These are phyloP conservation scores for Calameuta idolon DNA, from an alignment of 2,888 invertebrate species.

Conservation along the genomic window DNA sequence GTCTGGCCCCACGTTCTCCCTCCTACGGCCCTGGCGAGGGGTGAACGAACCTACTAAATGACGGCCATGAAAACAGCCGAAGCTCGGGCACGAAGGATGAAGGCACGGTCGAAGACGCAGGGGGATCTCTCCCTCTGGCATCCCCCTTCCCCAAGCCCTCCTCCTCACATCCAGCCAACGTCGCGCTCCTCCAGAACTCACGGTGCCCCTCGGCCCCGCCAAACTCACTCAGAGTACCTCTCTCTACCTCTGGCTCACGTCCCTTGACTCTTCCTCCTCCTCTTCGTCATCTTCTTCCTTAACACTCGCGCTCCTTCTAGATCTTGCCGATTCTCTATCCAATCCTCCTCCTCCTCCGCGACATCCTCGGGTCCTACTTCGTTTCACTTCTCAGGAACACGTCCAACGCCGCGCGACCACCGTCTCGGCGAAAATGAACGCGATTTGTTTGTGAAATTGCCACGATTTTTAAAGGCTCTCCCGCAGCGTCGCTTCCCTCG, in stretches of 20 bases:
- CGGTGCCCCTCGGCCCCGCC: background rate
- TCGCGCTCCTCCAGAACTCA: background rate
- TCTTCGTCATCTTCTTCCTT: constrained; percentile 30
- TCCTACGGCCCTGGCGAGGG: constrained; percentile 57
- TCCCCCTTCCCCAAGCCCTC: constrained; percentile 22
- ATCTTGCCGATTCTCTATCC: constrained; percentile 4
- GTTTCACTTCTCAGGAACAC: background rate
- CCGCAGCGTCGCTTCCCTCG: background rate
- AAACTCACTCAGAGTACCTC: background rate
- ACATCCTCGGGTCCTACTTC: background rate
- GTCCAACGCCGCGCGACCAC: background rate
- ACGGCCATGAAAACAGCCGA: constrained; percentile 68
- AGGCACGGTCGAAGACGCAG: constrained; percentile 54
- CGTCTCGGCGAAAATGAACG: constrained; percentile 9
- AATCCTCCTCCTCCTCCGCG: constrained; percentile 12
- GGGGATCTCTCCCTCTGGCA: constrained; percentile 38
- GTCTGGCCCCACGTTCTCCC: constrained; percentile 27
- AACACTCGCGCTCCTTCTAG: constrained; percentile 18
- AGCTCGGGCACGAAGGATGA: constrained; percentile 62
- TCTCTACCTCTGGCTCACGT: constrained; percentile 14
- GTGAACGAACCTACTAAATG: constrained; percentile 68
- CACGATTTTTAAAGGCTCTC: constrained; percentile 6
- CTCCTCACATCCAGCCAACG: background rate
- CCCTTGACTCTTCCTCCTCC: constrained; percentile 20
- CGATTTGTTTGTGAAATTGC: constrained; percentile 9